Evolutionary conservation across 2,797 vertebrate genomes (phyloP), one percentile per base, ranked within the genome.

Genomic region (Todus mexicanus): DNA sequence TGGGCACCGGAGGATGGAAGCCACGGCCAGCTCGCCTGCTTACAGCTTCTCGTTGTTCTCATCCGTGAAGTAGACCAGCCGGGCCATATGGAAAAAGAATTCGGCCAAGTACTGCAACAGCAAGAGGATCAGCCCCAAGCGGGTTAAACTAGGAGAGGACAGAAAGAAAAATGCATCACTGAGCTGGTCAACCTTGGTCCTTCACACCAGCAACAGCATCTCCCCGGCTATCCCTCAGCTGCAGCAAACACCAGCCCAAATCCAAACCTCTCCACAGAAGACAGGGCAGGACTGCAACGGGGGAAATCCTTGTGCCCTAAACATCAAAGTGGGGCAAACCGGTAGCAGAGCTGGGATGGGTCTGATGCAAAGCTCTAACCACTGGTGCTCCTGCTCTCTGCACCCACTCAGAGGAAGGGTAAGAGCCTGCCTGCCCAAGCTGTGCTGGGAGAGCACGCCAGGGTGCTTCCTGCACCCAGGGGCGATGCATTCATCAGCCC

Each of bases 31-130:
- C 23, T 61, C 22, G 9, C 21, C 27, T 57, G 96, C 98, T 98
- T 96, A 99, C 99, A 99, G 98, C 97, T 98, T 99, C 97, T 99
- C 98, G 12, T 99, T 99, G 96, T 98, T 99, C 97, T 99, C 99
- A 6, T 99, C 98, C 0, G 98, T 98, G 61, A 99, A 99, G 97
- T 98, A 99, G 96, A 99, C 98, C 69, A 99, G 98, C 12, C 98
- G 98, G 12, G 99, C 99, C 63, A 98, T 97, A 96, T 99, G 99
- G 96, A 99, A 99, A 90, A 98, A 98, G 91, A 98, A 96, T 94
- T 99, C 99, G 0, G 99, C 98, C 9, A 98, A 95, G 65, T 99
- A 99, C 97, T 99, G 99, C 73, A 99, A 97, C 89, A 99, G 98
- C 92, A 99, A 95, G 64, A 99, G 97, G 68, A 99, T 98, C 93